Conservation (phyloP, 2,113 vertebrate genomes). For the Meleagris gallopavo region DNA sequence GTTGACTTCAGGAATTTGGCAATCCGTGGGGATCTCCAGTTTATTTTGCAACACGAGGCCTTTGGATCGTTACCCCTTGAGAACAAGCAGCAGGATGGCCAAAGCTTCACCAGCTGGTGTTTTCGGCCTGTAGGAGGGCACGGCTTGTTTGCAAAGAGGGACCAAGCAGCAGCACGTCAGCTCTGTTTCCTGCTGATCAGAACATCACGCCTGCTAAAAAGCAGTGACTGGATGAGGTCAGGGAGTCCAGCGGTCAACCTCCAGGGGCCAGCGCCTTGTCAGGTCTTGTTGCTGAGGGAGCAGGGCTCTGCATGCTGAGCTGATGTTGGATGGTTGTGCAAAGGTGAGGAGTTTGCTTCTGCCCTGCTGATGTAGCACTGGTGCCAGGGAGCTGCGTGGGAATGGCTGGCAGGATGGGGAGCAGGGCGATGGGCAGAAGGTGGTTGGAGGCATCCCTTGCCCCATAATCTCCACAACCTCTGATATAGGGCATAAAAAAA, state of each 20-base stretch:
- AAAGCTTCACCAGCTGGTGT: conserved; percentile 19
- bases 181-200: background rate
- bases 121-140: conserved; percentile 24
- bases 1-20: background rate
- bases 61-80: background rate
- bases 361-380: background rate
- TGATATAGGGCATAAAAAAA: background rate
- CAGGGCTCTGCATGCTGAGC: background rate
- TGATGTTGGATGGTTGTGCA: background rate
- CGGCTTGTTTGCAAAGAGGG: background rate
- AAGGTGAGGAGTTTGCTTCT: background rate
- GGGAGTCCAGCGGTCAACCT: background rate
- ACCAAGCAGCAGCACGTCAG: conserved; percentile 19
- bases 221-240: background rate
- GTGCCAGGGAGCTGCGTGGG: background rate
- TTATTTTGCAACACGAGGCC: background rate
- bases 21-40: background rate
- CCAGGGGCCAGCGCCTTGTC: background rate
- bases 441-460: background rate
- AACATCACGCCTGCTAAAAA: background rate
- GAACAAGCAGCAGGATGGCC: background rate
- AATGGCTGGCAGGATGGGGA: background rate
- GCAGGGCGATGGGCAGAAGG: background rate
- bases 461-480: background rate
- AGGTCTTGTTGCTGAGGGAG: background rate